A percentile compares a stretch with the other conserved stretches of the same genome.
Conservation (phyloP, 2,888 invertebrate species). For the Nomada fucata region DNA sequence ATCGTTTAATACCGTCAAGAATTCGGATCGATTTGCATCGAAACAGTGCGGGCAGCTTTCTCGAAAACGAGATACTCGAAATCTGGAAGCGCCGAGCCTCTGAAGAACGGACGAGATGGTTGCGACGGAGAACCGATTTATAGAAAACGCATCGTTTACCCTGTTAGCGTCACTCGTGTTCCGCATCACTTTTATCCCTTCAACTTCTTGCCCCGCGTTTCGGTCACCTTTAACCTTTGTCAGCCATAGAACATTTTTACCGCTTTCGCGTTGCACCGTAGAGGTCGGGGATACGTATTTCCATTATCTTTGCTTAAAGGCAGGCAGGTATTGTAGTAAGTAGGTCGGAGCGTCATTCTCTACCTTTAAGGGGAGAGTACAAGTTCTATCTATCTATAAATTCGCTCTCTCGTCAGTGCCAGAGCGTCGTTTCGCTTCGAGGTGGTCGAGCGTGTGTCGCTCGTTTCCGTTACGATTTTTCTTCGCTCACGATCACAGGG, state of each 20-base stretch:
- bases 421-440: background rate
- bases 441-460: background rate
- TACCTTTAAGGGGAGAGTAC: background rate
- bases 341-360: constrained; percentile 73
- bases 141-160: constrained; percentile 68
- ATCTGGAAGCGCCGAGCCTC: background rate
- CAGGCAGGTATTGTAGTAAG: constrained; percentile 42
- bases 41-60: too few species aligned
- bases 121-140: background rate
- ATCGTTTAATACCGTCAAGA: background rate
- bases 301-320: constrained; percentile 56
- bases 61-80: too few species aligned
- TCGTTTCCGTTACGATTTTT: constrained; percentile 7
- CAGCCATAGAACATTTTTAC: background rate
- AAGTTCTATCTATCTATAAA: background rate
- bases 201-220: constrained; percentile 55
- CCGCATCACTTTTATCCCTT: constrained; percentile 67
- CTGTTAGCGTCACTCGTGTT: constrained; percentile 40
- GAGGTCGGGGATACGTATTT: constrained; percentile 64
- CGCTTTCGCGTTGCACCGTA: background rate
- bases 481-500: background rate
- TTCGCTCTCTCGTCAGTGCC: background rate
- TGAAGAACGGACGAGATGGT: background rate
- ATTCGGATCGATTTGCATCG: background rate
- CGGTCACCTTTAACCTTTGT: constrained; percentile 47